These are phyloP conservation scores for Ploceus nigricollis DNA, from an alignment of 2,113 vertebrate species.

Conservation along the genomic window DNA sequence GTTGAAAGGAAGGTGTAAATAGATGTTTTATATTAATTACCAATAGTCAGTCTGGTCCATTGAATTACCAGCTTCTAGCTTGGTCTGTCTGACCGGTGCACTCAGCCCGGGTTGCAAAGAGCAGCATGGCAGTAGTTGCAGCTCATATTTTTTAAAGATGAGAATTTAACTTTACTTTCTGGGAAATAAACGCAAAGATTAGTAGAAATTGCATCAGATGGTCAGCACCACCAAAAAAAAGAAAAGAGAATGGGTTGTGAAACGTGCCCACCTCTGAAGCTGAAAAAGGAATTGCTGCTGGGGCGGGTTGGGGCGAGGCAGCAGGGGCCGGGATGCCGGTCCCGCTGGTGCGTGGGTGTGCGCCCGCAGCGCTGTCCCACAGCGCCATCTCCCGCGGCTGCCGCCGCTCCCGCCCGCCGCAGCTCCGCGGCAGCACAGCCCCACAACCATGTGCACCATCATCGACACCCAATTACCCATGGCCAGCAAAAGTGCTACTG, in stretches of 20 bases:
- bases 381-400: slow-evolving; percentile 42
- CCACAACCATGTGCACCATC: accelerated
- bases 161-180: not conserved
- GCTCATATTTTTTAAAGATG: not conserved
- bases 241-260: not conserved
- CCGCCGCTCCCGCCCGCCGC: not conserved
- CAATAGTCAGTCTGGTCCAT: not conserved
- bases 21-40: not conserved
- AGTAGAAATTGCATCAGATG: not conserved
- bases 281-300: not conserved
- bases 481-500: not conserved
- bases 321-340: not conserved
- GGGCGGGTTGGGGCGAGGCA: not conserved
- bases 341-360: accelerated
- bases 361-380: not conserved
- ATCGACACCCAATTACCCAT: not conserved
- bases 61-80: not conserved
- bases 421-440: not conserved
- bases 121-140: not conserved
- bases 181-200: not conserved
- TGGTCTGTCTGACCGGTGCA: not conserved
- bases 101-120: not conserved
- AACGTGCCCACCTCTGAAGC: not conserved
- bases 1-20: not conserved
- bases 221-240: not conserved